phyloP scores from a whole-genome alignment of 2,888 invertebrate genomes.

The Agriopis leucophaearia region DNA sequence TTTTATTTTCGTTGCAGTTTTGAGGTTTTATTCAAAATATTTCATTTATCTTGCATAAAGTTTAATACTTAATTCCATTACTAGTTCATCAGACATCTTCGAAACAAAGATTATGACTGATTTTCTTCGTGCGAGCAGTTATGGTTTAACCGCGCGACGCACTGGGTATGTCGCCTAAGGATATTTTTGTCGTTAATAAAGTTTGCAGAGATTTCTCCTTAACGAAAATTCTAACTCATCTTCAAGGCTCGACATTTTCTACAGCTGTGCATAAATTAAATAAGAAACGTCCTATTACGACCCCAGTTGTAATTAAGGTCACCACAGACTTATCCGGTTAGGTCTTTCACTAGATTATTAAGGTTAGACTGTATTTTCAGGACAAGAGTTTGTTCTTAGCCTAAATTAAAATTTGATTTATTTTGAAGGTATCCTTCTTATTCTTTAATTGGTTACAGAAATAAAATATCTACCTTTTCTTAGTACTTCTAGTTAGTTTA shows the following conservation, averaged over 20 bases:
- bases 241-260: slow-evolving; percentile 21
- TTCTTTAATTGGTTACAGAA: too few species aligned
- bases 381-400: slow-evolving; percentile 3
- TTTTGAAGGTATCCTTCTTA: neutral
- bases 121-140: too few species aligned
- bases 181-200: neutral
- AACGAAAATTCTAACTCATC: slow-evolving; percentile 20
- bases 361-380: slow-evolving; percentile 14
- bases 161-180: too few species aligned
- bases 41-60: too few species aligned
- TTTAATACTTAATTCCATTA: too few species aligned
- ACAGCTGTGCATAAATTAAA: slow-evolving; percentile 35
- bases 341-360: slow-evolving; percentile 52
- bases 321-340: slow-evolving; percentile 50
- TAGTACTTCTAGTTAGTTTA: too few species aligned
- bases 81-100: too few species aligned
- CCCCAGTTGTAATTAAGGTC: slow-evolving; percentile 56
- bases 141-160: neutral
- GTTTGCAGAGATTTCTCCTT: neutral
- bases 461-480: too few species aligned
- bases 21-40: too few species aligned
- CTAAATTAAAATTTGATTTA: slow-evolving; percentile 10
- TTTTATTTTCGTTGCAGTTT: too few species aligned
- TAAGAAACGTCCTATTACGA: slow-evolving; percentile 28
- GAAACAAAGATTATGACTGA: too few species aligned